phyloP scores from a whole-genome alignment of 2,888 invertebrate species.

The Hemistola chrysoprasaria region DNA sequence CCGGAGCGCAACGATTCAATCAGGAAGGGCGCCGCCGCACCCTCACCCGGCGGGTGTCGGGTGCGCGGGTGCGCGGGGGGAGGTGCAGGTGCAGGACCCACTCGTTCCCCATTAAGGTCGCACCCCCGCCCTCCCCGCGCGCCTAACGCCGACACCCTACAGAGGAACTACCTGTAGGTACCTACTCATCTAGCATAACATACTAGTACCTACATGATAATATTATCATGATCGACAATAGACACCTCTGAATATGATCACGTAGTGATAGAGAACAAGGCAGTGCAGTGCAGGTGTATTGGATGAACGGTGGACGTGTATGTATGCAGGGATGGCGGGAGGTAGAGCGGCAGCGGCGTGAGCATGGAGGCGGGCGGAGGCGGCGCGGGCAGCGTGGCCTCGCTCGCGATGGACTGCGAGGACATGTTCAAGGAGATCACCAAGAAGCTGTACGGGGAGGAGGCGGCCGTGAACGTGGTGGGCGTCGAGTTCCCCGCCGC shows the following conservation, averaged over 20 bases:
- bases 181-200: too few species aligned
- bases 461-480: constrained; percentile 72
- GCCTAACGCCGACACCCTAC: too few species aligned
- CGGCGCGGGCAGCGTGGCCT: constrained; percentile 62
- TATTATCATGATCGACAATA: too few species aligned
- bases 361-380: constrained; percentile 79
- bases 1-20: constrained; percentile 4
- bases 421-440: constrained; percentile 96
- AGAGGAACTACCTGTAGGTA: too few species aligned
- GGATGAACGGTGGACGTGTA: too few species aligned
- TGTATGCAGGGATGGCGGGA: not conserved
- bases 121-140: too few species aligned
- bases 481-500: constrained; percentile 74
- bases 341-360: constrained; percentile 1
- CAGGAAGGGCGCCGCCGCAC: constrained; percentile 3
- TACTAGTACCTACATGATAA: too few species aligned
- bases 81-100: constrained; percentile 12
- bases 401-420: constrained; percentile 87
- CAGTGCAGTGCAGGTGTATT: too few species aligned
- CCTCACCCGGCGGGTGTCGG: not conserved
- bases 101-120: not conserved
- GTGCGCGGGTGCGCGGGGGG: not conserved
- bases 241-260: too few species aligned
- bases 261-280: too few species aligned
- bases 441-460: constrained; percentile 94